Percentiles rank a stretch among this genome's conserved stretches.
These are phyloP conservation scores for Isotomurus palustris DNA, from an alignment of 2,888 invertebrate species.

Conservation along the genomic window DNA sequence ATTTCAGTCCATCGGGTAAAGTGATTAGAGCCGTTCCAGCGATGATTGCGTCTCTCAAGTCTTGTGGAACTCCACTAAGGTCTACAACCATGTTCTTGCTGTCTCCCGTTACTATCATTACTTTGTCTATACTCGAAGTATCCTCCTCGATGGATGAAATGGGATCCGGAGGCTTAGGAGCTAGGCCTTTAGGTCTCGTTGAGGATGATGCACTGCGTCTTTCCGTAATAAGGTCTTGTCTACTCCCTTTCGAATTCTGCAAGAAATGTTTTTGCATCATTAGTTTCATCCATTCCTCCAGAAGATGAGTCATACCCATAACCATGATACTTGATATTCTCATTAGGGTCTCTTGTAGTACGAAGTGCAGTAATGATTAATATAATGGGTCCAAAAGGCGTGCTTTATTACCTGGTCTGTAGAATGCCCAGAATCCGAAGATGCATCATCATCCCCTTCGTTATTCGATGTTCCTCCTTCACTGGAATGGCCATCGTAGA, in stretches of 20 bases:
- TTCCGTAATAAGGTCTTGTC: background rate
- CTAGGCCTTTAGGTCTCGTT: constrained; percentile 4
- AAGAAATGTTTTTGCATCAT: too few relatives aligned
- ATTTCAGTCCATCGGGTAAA: constrained; percentile 39
- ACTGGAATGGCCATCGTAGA: constrained; percentile 38
- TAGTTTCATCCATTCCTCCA: too few relatives aligned
- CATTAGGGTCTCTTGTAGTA: too few relatives aligned
- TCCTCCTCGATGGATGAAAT: constrained; percentile 13
- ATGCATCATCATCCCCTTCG: constrained; percentile 34
- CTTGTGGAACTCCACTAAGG: constrained; percentile 38
- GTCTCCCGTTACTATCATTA: constrained; percentile 46
- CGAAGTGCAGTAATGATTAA: constrained; percentile 9
- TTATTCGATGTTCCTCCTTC: constrained; percentile 21
- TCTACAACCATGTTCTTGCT: constrained; percentile 46
- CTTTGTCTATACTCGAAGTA: constrained; percentile 21
- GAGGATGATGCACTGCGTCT: background rate
- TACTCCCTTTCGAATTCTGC: constrained; percentile 6
- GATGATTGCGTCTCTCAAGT: constrained; percentile 43
- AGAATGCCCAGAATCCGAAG: constrained; percentile 40
- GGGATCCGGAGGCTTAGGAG: constrained; percentile 7
- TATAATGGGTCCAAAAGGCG: too few relatives aligned
- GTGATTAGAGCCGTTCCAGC: constrained; percentile 44
- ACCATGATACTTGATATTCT: too few relatives aligned
- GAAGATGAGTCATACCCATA: too few relatives aligned
- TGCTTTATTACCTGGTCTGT: constrained; percentile 42